Evolutionary conservation across 1,140 invertebrate genomes (phyloP), one percentile per base, ranked within the genome.

Genomic region (Scaptomyza hsui): DNA sequence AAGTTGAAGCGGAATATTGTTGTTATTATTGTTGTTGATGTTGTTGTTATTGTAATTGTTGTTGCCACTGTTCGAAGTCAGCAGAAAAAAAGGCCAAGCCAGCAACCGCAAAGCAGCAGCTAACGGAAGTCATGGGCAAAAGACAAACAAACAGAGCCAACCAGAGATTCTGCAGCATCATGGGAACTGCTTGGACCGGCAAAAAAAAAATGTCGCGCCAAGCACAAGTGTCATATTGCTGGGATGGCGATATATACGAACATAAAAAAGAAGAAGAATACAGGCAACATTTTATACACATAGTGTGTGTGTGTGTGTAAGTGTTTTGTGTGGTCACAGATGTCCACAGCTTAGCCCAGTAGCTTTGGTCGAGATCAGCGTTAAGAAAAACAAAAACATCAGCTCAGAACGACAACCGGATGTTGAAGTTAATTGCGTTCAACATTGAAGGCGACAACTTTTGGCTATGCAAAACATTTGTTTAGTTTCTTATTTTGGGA

Each of bases 191-290:
- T 78, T 62, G 76, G 62, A 57, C 67, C 57, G 68, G 78, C 82
- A 78, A 82, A 82, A 85, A 35, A 80, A 62, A 68, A 63, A 70
- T 60, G 59, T 49, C 39, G 55, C 69, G 64, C 61, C 75, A 75
- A 85, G 76, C 81, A 80, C 70, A 88, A 86, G 82, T 86, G 82
- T 86, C 83, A 89, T 88, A 88, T 89, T 88, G 83, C 82, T 48
- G 60, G 37, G 60, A 65, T 68, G 75, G 68, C 55, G 73, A 82
- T 83, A 78, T 83, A 78, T 59, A 78, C 60, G 49, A 56, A 78
- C 48, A 81, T 78, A 68, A 72, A 56, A 59, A 26, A 29, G 2
- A 9, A 29, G n/a, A 29, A 29, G 26, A 29, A 29, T 29, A 29
- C 26, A 29, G 62, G 77, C 76, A 81, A 82, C 83, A 88, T 82